Base-by-base conservation (phyloP, 92 coral and sea anemone genomes). In the Chrysogorgia sp. region DNA sequence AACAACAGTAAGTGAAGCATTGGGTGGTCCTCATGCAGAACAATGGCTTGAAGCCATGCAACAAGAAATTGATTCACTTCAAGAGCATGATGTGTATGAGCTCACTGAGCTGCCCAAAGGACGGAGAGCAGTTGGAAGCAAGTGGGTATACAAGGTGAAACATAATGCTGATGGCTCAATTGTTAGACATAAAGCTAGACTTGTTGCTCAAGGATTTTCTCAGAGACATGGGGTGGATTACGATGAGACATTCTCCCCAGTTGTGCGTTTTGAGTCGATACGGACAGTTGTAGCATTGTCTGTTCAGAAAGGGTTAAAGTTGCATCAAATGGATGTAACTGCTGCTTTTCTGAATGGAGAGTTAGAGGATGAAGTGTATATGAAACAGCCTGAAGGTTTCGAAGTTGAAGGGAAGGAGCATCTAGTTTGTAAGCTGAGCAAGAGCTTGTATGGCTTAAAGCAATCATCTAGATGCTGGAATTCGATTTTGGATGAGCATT, bases 131-230 rank as follows among this genome's bases (percentile, higher is more conserved):
- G 45, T 80, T 55, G 86, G 88, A 75, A 57, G 84, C 72, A 79
- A 80, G 49, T 88, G 85, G 92, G 85, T 88, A 29, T 88, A 81
- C 71, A 55, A 48, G 20, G 79, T 87, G 4, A 87, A 87, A 83
- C 75, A 69, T 40, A 70, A 87, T 82, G 87, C 84, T 76, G 82
- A 87, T 78, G 87, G 87, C 61, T 68, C 87, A 24, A 76, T 83
- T n/a, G 92, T 85, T 28, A 67, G 85, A 30, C 59, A 67, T 19
- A 88, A 88, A 61, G 84, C 86, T 28, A 80, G 88, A 75, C 81
- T 88, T 67, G 88, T 88, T 48, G 92, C 92, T 56, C 88, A 88
- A 84, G 88, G 91, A 19, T 88, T 71, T 23, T 80, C 86, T 6
- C 86, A 88, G 63, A 88, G 63, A 43, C 58, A 43, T 47, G 84